Base-by-base conservation (phyloP, 1,140 invertebrate species). In the Aphelinus certus region DNA sequence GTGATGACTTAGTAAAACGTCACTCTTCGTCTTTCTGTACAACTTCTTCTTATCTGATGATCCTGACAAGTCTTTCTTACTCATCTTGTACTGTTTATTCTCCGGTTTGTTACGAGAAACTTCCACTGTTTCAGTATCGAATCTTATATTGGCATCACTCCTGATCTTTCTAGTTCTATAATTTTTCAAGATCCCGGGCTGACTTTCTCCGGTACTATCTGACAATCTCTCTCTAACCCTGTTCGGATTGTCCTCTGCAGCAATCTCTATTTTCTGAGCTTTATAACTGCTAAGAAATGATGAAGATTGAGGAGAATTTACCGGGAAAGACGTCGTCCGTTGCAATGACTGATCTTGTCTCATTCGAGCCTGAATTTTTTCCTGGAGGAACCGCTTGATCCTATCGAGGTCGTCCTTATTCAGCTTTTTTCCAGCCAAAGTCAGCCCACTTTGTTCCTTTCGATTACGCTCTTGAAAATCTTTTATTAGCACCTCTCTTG, bases 11-110 rank as follows among this genome's bases (percentile, higher is more conserved):
- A 83, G 57, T 2, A 84, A 49, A 6, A 85, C 73, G 77, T 86
- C 85, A 70, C 84, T 87, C 49, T 80, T 86, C 4, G 84, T 86
- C 69, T 85, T 85, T 45, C 83, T 79, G 48, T 85, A 86, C 2
- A 81, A 9, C 42, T 85, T 86, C 45, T 79, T 77, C 65, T 64
- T 78, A 4, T 82, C 80, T 6, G 73, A 71, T 9, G 7, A 10
- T 55, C 61, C 58, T 4, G 72, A 64, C 64, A 76, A 67, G 57
- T 61, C 75, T 72, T 81, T 71, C 45, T 76, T 71, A 2, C 55
- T 53, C 7, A 76, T 45, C 42, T 57, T 73, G 4, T 71, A 61
- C 26, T 66, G 49, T n/a, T 51, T 46, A 60, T 45, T 9, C 7
- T 60, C 58, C 42, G 43, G 45, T n/a, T 6, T 9, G 45, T 64